Conservation (phyloP, 1,140 invertebrate genomes). For the Anastrepha obliqua region DNA sequence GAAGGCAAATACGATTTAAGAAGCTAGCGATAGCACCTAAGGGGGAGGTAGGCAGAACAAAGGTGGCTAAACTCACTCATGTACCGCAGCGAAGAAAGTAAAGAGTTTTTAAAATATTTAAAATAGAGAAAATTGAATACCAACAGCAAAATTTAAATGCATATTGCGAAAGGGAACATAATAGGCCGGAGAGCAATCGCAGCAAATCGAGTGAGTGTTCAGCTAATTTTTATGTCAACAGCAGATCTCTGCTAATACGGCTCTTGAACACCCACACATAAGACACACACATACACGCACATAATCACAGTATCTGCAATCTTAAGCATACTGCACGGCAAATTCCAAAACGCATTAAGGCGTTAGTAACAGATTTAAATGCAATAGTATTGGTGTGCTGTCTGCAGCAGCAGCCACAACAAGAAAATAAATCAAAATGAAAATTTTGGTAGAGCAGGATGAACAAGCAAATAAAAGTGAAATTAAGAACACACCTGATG, state of each 20-base stretch:
- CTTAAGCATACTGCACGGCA: not conserved
- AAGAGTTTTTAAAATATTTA: not conserved
- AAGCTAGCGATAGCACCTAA: not conserved
- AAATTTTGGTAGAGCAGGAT: not conserved
- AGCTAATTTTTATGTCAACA: slow-evolving; percentile 48
- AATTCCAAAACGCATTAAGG: not conserved
- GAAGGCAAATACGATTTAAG: not conserved
- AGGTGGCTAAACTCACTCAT: not conserved
- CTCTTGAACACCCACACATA: not conserved
- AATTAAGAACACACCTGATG: slow-evolving; percentile 1
- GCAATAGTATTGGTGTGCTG: too few species aligned
- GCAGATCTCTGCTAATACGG: not conserved
- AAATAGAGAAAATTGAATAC: not conserved
- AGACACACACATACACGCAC: not conserved
- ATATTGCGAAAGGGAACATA: not conserved
- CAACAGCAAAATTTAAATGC: not conserved
- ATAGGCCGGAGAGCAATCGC: not conserved
- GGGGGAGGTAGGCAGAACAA: not conserved
- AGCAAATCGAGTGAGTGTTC: not conserved
- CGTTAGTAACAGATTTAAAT: not conserved
- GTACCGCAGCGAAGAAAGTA: not conserved
- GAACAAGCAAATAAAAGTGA: slow-evolving; percentile 43
- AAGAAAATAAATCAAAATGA: slow-evolving; percentile 37
- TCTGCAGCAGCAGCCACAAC: not conserved
- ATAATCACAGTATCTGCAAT: not conserved